Evolutionary conservation across 1,140 invertebrate species (phyloP).

Genomic region (Oncopodura yosiiana): DNA sequence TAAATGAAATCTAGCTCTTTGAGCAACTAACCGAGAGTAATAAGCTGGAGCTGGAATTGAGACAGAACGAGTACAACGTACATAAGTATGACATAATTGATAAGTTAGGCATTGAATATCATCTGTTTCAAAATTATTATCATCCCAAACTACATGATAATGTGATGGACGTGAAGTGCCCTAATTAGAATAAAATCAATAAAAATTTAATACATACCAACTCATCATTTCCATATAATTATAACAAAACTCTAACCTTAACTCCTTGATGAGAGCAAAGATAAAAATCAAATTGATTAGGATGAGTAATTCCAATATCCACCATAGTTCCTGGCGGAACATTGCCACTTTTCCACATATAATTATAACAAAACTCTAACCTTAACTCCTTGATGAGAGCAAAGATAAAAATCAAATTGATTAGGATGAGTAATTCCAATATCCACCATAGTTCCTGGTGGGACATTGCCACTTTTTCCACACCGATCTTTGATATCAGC

Average conservation of each 20-base stretch:
- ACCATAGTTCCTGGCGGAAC: too few species aligned
- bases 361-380: constrained; percentile 47
- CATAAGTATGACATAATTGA: constrained; percentile 99
- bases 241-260: constrained; percentile 61
- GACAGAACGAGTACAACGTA: constrained; percentile 96
- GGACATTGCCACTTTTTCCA: constrained; percentile 97
- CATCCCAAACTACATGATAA: constrained; percentile 99
- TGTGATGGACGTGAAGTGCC: constrained; percentile 96
- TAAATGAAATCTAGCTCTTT: constrained; percentile 95
- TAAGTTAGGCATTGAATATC: constrained; percentile 98
- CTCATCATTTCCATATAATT: not conserved
- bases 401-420: too few species aligned
- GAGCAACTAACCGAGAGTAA: constrained; percentile 98
- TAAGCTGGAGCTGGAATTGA: constrained; percentile 99
- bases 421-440: constrained; percentile 98
- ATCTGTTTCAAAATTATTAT: constrained; percentile 96
- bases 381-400: too few species aligned
- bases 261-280: constrained; percentile 99
- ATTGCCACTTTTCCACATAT: too few species aligned
- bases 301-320: too few species aligned
- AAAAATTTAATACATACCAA: not conserved
- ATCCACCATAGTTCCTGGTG: constrained; percentile 98
- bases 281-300: constrained; percentile 99
- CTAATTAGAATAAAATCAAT: constrained; percentile 44
- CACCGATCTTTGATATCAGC: constrained; percentile 98